These are phyloP conservation scores for Xiphydria camelus DNA, from an alignment of 2,888 invertebrate species.

Conservation along the genomic window DNA sequence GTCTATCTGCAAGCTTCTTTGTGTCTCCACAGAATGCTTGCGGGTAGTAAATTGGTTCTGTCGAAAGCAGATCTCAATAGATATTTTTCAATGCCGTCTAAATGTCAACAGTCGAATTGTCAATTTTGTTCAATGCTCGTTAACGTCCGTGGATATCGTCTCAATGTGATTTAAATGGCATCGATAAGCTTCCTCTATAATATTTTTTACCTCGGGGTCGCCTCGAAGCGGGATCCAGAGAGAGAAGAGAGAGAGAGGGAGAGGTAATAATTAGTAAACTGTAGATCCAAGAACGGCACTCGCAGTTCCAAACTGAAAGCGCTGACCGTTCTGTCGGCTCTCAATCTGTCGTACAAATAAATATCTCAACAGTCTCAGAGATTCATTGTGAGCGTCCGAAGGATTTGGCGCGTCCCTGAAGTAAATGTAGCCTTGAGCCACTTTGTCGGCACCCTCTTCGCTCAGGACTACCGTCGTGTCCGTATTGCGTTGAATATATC, in stretches of 20 bases:
- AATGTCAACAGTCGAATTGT: too few species aligned
- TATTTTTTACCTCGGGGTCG: conserved; percentile 64
- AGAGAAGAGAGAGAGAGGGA: too few species aligned
- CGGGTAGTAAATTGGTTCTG: conserved; percentile 72
- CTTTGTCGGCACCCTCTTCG: conserved; percentile 94
- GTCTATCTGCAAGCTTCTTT: conserved; percentile 94
- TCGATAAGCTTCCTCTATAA: too few species aligned
- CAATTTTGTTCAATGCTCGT: too few species aligned
- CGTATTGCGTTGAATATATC: conserved; percentile 80
- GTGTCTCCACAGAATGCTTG: conserved; percentile 88
- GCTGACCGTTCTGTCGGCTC: conserved; percentile 78
- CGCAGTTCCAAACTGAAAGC: conserved; percentile 77
- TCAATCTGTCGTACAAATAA: conserved; percentile 78
- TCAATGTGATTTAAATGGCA: too few species aligned
- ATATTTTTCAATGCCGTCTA: conserved; percentile 82
- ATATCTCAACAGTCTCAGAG: conserved; percentile 75
- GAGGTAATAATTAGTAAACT: conserved; percentile 81
- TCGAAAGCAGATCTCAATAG: conserved; percentile 84
- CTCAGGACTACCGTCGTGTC: conserved; percentile 87
- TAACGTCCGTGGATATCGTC: too few species aligned
- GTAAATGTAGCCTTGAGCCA: conserved; percentile 95
- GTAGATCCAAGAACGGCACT: conserved; percentile 87
- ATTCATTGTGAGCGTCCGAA: conserved; percentile 75
- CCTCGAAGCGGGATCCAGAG: conserved; percentile 69
- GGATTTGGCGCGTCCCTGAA: conserved; percentile 85